A percentile compares a stretch with the other conserved stretches of the same genome.
These are phyloP conservation scores for Eulemur coronatus DNA, from an alignment of 2,797 vertebrate genomes.

Conservation along the genomic window DNA sequence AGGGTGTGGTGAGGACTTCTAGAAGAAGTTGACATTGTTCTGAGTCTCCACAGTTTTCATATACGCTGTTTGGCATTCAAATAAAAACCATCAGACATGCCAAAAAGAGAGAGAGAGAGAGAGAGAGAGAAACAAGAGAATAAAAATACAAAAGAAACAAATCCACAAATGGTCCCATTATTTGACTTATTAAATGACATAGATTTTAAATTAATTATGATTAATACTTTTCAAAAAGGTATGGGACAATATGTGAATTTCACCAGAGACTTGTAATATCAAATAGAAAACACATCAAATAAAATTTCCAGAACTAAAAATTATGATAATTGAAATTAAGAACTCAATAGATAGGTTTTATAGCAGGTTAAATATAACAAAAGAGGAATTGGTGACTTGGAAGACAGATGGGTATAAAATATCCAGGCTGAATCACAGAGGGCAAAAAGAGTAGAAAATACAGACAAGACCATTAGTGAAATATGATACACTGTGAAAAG, in stretches of 20 bases:
- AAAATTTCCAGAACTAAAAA: constrained; percentile 38
- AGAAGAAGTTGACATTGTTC: not conserved
- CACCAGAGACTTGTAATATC: not conserved
- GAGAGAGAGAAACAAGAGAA: not conserved
- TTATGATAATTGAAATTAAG: not conserved
- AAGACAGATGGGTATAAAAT: not conserved
- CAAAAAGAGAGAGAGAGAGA: not conserved
- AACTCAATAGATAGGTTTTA: not conserved
- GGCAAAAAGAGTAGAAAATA: not conserved
- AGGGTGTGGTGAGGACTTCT: not conserved
- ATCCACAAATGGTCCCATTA: not conserved
- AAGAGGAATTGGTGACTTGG: not conserved
- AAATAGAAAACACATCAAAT: not conserved
- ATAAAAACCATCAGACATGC: not conserved
- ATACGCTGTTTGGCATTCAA: not conserved
- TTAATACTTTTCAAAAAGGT: not conserved
- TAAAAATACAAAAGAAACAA: constrained; percentile 1
- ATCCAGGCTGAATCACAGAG: not conserved
- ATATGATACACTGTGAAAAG: not conserved
- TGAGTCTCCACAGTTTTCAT: not conserved
- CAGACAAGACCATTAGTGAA: not conserved
- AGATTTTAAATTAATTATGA: constrained; percentile 25
- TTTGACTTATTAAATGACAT: not conserved
- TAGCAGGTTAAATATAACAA: not conserved
- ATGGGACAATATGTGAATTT: not conserved